These are phyloP conservation scores for Tragelaphus buxtoni DNA, from an alignment of 2,113 vertebrate genomes.

Conservation along the genomic window DNA sequence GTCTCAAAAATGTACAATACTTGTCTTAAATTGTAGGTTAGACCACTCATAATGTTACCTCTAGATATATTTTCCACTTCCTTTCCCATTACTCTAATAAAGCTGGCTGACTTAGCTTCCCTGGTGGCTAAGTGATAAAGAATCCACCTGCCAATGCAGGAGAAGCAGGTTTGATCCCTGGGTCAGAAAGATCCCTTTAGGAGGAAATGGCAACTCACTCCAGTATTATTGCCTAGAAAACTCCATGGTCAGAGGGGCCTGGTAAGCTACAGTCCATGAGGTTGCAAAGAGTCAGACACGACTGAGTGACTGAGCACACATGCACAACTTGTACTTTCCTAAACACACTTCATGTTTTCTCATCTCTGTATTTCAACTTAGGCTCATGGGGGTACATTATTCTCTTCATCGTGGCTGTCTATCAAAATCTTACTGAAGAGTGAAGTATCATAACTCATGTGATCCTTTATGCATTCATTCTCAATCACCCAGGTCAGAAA, in stretches of 20 bases:
- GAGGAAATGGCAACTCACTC: not conserved
- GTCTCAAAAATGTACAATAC: not conserved
- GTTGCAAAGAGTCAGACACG: not conserved
- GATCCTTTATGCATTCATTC: not conserved
- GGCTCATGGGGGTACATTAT: not conserved
- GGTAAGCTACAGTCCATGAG: not conserved
- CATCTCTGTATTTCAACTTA: not conserved
- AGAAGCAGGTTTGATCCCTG: not conserved
- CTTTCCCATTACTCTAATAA: not conserved
- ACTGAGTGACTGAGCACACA: not conserved
- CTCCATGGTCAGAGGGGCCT: not conserved
- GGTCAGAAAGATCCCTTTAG: not conserved
- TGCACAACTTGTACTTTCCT: not conserved
- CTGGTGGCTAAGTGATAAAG: not conserved
- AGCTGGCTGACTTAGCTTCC: not conserved
- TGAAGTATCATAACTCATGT: not conserved
- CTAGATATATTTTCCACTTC: not conserved
- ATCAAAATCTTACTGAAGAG: not conserved
- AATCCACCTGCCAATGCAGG: not conserved
- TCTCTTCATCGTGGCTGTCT: not conserved
- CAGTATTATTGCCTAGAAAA: not conserved
- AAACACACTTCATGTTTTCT: not conserved
- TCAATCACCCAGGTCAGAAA: not conserved
- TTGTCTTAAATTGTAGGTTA: not conserved
- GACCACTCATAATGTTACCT: not conserved